phyloP scores from a whole-genome alignment of 2,797 vertebrate genomes.

The Remorina albescens region DNA sequence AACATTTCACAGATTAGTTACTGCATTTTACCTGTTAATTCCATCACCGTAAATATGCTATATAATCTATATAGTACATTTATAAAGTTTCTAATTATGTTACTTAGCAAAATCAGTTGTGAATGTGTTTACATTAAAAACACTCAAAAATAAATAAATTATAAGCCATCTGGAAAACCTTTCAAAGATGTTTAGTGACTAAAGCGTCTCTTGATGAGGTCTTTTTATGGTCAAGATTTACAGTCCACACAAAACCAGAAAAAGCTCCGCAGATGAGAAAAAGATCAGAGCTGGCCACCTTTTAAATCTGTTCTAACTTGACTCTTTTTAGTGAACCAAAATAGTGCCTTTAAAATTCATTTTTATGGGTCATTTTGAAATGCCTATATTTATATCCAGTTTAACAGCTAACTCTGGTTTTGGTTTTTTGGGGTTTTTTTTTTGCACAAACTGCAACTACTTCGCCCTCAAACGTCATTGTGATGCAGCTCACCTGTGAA shows the following conservation, averaged over 20 bases:
- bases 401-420: neutral
- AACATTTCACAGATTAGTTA: too few species aligned
- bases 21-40: constrained; percentile 9
- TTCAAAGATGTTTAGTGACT: neutral
- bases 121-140: neutral
- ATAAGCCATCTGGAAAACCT: neutral
- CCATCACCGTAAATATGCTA: constrained; percentile 35
- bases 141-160: neutral
- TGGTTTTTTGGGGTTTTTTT: neutral
- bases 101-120: neutral
- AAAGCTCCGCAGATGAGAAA: neutral
- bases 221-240: neutral
- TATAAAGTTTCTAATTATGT: constrained; percentile 17
- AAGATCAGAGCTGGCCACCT: neutral
- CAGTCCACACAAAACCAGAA: neutral
- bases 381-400: too few species aligned
- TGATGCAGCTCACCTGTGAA: constrained; percentile 87
- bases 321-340: neutral
- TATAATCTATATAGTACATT: constrained; percentile 26
- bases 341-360: neutral
- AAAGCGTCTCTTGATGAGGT: neutral
- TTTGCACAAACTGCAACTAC: neutral
- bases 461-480: neutral
- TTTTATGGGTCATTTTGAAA: too few species aligned
- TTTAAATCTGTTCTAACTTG: too few species aligned